These are phyloP conservation scores for Lethenteron reissneri DNA, from an alignment of 2,113 vertebrate species.

Conservation along the genomic window DNA sequence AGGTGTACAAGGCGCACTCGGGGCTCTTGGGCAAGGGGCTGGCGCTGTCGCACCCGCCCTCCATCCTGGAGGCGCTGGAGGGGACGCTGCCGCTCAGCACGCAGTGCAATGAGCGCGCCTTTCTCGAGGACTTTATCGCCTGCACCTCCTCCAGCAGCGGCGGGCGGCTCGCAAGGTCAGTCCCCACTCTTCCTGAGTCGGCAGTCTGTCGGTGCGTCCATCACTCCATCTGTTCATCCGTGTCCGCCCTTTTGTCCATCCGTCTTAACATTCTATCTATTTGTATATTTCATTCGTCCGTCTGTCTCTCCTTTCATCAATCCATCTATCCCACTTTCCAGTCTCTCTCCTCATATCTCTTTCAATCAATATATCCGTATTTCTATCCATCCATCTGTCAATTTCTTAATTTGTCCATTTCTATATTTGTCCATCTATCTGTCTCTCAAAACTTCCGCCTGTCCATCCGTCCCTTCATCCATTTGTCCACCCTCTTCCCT, in stretches of 20 bases:
- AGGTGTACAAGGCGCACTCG: constrained; percentile 85
- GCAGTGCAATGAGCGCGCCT: constrained; percentile 91
- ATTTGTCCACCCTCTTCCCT: no score
- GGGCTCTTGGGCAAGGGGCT: constrained; percentile 88
- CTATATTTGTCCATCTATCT: no score
- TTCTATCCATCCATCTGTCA: no score
- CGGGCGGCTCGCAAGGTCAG: constrained; percentile 70
- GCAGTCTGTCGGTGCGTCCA: no score
- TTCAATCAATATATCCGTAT: no score
- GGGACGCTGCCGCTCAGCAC: constrained; percentile 77
- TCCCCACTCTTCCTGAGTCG: no score
- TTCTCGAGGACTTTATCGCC: constrained; percentile 90
- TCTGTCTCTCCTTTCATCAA: no score
- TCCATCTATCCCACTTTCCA: neutral
- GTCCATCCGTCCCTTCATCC: no score
- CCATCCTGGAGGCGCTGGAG: constrained; percentile 81
- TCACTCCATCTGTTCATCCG: no score
- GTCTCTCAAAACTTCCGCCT: no score
- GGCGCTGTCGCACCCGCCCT: constrained; percentile 79
- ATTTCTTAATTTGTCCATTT: no score
- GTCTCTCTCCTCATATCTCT: no score
- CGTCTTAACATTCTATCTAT: neutral
- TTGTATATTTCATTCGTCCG: neutral
- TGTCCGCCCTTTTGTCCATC: neutral
- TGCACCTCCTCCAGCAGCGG: constrained; percentile 82